Percentiles rank a stretch among this genome's conserved stretches.
phyloP scores from a whole-genome alignment of 2,888 invertebrate genomes.

The Hypselothyrea guttata region DNA sequence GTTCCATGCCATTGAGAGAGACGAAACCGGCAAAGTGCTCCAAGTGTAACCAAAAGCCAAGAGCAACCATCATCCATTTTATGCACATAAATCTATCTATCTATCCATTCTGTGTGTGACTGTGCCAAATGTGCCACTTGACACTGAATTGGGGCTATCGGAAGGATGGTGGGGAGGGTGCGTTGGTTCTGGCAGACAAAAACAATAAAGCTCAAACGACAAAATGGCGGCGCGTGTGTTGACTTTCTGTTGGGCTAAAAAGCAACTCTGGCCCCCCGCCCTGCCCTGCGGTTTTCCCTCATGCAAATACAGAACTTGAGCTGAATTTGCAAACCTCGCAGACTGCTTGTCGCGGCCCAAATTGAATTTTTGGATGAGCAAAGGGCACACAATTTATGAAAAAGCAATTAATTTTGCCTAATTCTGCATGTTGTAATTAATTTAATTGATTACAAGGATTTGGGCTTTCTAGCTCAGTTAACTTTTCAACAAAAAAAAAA shows the following conservation, averaged over 20 bases:
- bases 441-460: conserved; percentile 23
- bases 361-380: conserved; percentile 5
- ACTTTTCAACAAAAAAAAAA: too few species aligned
- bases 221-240: conserved; percentile 55
- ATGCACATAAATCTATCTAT: conserved; percentile 46
- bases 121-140: conserved; percentile 21
- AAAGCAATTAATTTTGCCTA: conserved; percentile 18
- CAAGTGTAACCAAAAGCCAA: conserved; percentile 15
- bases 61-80: conserved; percentile 33
- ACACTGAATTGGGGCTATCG: conserved; percentile 17
- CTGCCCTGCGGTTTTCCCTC: conserved; percentile 31
- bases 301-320: conserved; percentile 39
- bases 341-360: conserved; percentile 30
- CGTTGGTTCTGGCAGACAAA: conserved; percentile 34
- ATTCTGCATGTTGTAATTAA: conserved; percentile 5
- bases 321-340: conserved; percentile 15
- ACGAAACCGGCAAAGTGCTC: conserved; percentile 51
- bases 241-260: conserved; percentile 26
- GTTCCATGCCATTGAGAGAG: conserved; percentile 11
- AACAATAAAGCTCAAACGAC: conserved; percentile 49
- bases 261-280: conserved; percentile 22
- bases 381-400: conserved; percentile 15
- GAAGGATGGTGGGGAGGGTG: not conserved
- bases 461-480: too few species aligned
- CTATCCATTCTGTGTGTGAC: conserved; percentile 9